Evolutionary conservation across 2,797 vertebrate species (phyloP), one percentile per base, ranked within the genome.

Genomic region (Tauraco hartlaubi): DNA sequence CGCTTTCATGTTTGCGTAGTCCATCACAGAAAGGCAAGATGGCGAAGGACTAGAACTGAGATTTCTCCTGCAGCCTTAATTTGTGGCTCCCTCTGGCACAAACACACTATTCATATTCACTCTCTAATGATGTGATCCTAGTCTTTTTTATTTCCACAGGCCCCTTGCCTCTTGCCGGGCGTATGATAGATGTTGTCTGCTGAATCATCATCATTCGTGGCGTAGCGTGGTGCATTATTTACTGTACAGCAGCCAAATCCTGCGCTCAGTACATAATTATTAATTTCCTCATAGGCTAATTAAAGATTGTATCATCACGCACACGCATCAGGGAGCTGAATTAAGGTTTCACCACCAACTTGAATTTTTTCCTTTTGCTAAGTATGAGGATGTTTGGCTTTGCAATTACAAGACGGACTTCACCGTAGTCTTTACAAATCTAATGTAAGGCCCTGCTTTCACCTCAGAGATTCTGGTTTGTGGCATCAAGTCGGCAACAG

Each of bases 251-350:
- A 94, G 87, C 80, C 67, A 94, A 83, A 82, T 87, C 52, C 37
- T 71, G 62, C 48, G 22, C 59, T 55, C 55, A 29, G 71, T 76
- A 85, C 67, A 35, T 89, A 89, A 92, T 91, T 85, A 91, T 89
- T 95, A 91, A 96, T 95, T 95, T 96, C 94, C 87, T 94, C 33
- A 9, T 63, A 2, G 52, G 39, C 78, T 95, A 95, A 97, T 96
- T 96, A 95, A 94, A 95, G 92, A 92, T 96, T 43, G 21, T 96
- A 94, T 95, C 95, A 25, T 63, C 82, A 76, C 71, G 64, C 67
- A 43, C 0, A 2, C 6, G 2, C 59, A 89, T 67, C 84, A 62
- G 81, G 71, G 59, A 91, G 28, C 35, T 55, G 91, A 93, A 78
- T 73, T 81, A 75, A 82, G 59, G 43, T 86, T 95, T 85, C n/a